These are phyloP conservation scores for Lepidostoma basale DNA, from an alignment of 1,140 invertebrate genomes.

Conservation along the genomic window DNA sequence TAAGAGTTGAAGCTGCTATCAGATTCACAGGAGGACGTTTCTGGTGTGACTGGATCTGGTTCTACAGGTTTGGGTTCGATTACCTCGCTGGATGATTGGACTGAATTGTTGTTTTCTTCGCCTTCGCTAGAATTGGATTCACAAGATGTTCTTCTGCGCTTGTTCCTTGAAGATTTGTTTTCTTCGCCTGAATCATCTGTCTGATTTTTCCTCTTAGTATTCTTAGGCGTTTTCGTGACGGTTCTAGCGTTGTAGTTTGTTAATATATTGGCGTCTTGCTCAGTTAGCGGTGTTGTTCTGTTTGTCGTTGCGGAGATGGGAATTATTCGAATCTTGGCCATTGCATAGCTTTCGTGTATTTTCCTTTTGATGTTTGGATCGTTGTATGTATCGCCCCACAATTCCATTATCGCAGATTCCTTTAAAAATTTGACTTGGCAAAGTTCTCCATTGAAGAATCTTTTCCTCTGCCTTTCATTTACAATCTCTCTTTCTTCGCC, in stretches of 20 bases:
- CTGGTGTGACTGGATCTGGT: slow-evolving; percentile 42
- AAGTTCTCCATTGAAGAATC: slow-evolving; percentile 61
- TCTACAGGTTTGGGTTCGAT: slow-evolving; percentile 44
- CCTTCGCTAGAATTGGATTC: slow-evolving; percentile 43
- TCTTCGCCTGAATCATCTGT: slow-evolving; percentile 18
- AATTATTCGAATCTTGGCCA: slow-evolving; percentile 61
- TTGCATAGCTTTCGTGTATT: slow-evolving; percentile 58
- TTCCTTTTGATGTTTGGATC: slow-evolving; percentile 58
- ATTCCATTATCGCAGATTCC: slow-evolving; percentile 59
- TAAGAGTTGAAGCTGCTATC: slow-evolving; percentile 48
- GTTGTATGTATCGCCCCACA: slow-evolving; percentile 60
- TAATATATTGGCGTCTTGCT: slow-evolving; percentile 61
- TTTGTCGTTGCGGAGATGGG: slow-evolving; percentile 57
- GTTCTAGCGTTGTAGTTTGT: slow-evolving; percentile 61
- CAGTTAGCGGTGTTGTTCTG: slow-evolving; percentile 55
- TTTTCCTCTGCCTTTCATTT: slow-evolving; percentile 59
- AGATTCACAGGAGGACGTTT: slow-evolving; percentile 36
- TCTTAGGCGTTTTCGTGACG: slow-evolving; percentile 49
- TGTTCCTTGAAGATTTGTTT: slow-evolving; percentile 42
- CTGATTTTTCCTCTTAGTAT: slow-evolving; percentile 52
- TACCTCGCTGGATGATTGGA: slow-evolving; percentile 30
- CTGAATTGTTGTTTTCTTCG: slow-evolving; percentile 50
- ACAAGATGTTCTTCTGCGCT: slow-evolving; percentile 40
- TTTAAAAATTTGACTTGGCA: slow-evolving; percentile 60
- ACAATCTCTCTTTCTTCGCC: slow-evolving; percentile 58